Evolutionary conservation across 2,797 vertebrate species (phyloP).

Genomic region (Pyrrhura leucotis): DNA sequence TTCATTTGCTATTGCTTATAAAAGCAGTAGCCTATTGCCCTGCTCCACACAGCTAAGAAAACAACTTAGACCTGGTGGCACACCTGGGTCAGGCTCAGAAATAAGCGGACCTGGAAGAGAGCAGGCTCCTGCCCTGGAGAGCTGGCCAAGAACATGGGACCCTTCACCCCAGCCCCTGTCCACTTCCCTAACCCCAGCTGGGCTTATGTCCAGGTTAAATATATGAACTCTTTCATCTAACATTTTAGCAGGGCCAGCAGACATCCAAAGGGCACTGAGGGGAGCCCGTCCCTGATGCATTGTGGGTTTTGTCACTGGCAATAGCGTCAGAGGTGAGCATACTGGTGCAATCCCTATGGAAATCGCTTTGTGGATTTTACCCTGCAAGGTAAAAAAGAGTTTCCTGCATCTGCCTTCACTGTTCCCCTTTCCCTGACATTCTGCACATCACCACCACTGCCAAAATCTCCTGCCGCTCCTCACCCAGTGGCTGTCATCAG

Average conservation of each 20-base stretch:
- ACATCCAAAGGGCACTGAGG: background rate
- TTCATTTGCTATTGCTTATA: background rate
- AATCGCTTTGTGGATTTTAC: background rate
- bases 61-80: background rate
- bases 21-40: background rate
- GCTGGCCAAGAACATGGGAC: background rate
- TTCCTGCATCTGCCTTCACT: background rate
- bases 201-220: background rate
- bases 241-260: background rate
- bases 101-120: background rate
- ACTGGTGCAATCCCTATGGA: background rate
- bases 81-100: background rate
- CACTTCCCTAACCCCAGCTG: background rate
- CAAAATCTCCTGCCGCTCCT: background rate
- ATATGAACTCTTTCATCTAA: background rate
- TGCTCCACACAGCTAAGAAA: background rate
- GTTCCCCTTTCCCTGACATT: background rate
- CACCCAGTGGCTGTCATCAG: background rate
- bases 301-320: background rate
- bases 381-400: background rate
- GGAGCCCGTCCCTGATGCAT: background rate
- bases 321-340: background rate
- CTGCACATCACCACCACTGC: background rate
- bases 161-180: background rate
- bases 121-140: background rate